Percentiles rank a stretch among this genome's conserved stretches.
Evolutionary conservation across 2,113 vertebrate species (phyloP).

Genomic region (Scalopus aquaticus): DNA sequence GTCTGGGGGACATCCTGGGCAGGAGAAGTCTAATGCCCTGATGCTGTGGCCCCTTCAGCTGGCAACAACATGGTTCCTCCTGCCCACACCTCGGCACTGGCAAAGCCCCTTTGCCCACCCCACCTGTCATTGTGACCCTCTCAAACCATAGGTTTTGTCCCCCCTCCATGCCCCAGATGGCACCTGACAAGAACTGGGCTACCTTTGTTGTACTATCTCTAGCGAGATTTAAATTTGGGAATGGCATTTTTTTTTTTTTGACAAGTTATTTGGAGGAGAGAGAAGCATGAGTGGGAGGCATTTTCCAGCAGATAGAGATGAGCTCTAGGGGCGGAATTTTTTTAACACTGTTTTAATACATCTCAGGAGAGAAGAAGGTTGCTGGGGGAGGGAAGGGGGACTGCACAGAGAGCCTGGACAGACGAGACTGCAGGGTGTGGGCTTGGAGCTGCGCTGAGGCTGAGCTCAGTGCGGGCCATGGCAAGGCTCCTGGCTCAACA

Average conservation of each 20-base stretch:
- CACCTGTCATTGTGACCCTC: not conserved
- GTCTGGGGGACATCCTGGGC: not conserved
- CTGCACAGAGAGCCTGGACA: not conserved
- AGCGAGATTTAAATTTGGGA: not conserved
- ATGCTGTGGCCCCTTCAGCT: accelerated
- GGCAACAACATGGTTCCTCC: accelerated
- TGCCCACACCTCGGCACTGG: not conserved
- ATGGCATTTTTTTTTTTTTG: conserved; percentile 40
- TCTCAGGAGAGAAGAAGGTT: not conserved
- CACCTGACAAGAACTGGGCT: not conserved
- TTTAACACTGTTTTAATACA: not conserved
- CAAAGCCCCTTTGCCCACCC: not conserved
- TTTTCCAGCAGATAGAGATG: conserved; percentile 63
- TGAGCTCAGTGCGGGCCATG: not conserved
- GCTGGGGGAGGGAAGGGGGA: not conserved
- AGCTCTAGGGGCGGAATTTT: conserved; percentile 21
- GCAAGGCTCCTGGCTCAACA: not conserved
- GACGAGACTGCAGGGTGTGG: not conserved
- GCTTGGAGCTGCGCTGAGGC: not conserved
- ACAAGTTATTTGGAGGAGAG: conserved; percentile 69
- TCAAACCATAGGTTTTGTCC: not conserved
- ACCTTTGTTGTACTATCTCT: conserved; percentile 17
- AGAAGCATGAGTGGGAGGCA: conserved; percentile 72
- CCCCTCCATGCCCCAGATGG: not conserved
- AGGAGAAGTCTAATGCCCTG: too few species aligned